phyloP scores from a whole-genome alignment of 2,888 invertebrate genomes.

The Chymomyza caudatula region DNA sequence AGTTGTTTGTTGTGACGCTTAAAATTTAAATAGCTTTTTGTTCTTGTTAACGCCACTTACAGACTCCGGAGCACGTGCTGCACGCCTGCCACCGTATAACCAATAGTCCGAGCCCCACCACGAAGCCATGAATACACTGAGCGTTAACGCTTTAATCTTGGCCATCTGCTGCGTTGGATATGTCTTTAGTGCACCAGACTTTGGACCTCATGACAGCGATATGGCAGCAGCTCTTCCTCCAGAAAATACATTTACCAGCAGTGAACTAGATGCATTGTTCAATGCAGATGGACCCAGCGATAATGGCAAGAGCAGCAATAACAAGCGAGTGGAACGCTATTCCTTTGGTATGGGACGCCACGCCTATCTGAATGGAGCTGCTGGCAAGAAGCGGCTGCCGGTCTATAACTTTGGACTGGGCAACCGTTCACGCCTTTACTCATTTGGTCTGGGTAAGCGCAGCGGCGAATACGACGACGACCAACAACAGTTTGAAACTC shows the following conservation, averaged over 20 bases:
- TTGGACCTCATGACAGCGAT: neutral
- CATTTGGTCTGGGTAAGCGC: neutral
- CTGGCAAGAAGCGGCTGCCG: slow-evolving; percentile 77
- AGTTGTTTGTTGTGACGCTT: neutral
- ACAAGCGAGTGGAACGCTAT: slow-evolving; percentile 83
- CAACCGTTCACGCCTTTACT: slow-evolving; percentile 64
- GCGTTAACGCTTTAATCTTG: slow-evolving; percentile 55
- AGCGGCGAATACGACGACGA: slow-evolving; percentile 67
- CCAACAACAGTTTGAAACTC: slow-evolving; percentile 36
- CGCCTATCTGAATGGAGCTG: slow-evolving; percentile 77
- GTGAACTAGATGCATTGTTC: slow-evolving; percentile 36
- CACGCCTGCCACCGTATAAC: neutral
- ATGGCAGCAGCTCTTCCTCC: too few species aligned
- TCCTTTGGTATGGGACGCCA: slow-evolving; percentile 86
- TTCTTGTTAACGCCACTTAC: neutral
- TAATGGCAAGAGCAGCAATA: slow-evolving; percentile 38
- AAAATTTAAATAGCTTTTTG: neutral
- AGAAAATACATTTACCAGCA: slow-evolving; percentile 5
- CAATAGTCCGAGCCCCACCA: neutral
- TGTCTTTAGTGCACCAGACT: slow-evolving; percentile 59
- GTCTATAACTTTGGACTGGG: slow-evolving; percentile 78
- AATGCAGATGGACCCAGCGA: slow-evolving; percentile 22
- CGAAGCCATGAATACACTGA: slow-evolving; percentile 48
- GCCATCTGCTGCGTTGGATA: slow-evolving; percentile 65
- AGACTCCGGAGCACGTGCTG: neutral